A percentile compares a stretch with the other conserved stretches of the same genome.
phyloP scores from a whole-genome alignment of 2,113 vertebrate species.

The Addax nasomaculatus region DNA sequence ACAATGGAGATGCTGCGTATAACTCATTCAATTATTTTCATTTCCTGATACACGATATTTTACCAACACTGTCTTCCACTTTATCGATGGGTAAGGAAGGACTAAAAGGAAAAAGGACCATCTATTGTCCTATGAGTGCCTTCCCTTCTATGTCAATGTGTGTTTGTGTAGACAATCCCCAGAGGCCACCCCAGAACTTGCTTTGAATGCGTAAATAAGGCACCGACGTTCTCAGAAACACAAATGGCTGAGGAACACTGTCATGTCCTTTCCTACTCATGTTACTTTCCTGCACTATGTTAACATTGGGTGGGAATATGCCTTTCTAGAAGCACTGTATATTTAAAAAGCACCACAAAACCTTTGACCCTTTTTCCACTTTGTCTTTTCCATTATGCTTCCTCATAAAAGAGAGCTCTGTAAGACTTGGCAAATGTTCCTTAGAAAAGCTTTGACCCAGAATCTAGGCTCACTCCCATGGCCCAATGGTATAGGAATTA shows the following conservation, averaged over 20 bases:
- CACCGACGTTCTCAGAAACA: neutral
- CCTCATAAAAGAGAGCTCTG: neutral
- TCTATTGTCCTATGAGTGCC: neutral
- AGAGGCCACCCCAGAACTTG: neutral
- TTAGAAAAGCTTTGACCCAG: neutral
- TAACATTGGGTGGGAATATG: conserved; percentile 53
- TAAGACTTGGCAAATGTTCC: neutral
- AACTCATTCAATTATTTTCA: neutral
- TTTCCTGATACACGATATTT: neutral
- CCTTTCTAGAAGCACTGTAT: neutral
- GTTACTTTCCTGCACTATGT: neutral
- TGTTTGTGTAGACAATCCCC: neutral
- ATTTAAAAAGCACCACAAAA: conserved; percentile 7
- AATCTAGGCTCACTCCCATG: neutral
- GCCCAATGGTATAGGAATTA: neutral
- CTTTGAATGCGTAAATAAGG: neutral
- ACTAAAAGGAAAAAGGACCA: neutral
- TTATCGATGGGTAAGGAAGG: neutral
- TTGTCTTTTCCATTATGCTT: neutral
- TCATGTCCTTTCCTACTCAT: neutral
- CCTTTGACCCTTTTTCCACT: neutral
- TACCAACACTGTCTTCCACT: neutral
- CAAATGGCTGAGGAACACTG: neutral
- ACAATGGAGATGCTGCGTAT: neutral
- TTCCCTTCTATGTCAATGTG: neutral